Evolutionary conservation across 2,797 vertebrate species (phyloP).

Genomic region (Lindbergichthys nudifrons): DNA sequence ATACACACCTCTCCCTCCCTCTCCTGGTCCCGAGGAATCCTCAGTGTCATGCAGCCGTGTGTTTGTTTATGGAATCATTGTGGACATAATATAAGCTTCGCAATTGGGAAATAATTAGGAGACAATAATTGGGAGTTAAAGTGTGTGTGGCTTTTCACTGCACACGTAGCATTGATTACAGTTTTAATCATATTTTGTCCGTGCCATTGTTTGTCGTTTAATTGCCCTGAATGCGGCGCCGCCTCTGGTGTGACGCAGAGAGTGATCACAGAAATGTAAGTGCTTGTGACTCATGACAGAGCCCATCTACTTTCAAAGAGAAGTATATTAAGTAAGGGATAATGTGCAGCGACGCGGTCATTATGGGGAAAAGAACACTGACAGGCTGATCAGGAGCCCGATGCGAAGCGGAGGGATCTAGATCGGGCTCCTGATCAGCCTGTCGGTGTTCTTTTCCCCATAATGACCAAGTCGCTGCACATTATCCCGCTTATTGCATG

Average conservation of each 20-base stretch:
- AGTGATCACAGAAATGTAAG: constrained; percentile 60
- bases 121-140: constrained; percentile 21
- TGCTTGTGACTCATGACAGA: constrained; percentile 45
- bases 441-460: no score
- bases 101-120: constrained; percentile 2
- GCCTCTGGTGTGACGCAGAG: constrained; percentile 23
- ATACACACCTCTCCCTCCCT: not conserved
- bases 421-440: no score
- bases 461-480: no score
- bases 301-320: constrained; percentile 50
- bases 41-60: constrained; percentile 6
- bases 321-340: no score
- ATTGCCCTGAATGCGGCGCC: constrained; percentile 41
- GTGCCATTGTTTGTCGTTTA: constrained; percentile 44
- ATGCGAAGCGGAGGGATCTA: no score
- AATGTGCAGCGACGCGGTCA: no score
- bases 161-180: constrained; percentile 32
- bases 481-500: no score
- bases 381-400: no score
- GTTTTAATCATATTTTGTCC: constrained; percentile 21
- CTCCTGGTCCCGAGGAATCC: not conserved
- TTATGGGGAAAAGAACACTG: no score
- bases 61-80: not conserved
- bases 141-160: not conserved
- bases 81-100: not conserved